These are phyloP conservation scores for Coranthus polyacanthus DNA, from an alignment of 2,797 vertebrate species.

Conservation along the genomic window DNA sequence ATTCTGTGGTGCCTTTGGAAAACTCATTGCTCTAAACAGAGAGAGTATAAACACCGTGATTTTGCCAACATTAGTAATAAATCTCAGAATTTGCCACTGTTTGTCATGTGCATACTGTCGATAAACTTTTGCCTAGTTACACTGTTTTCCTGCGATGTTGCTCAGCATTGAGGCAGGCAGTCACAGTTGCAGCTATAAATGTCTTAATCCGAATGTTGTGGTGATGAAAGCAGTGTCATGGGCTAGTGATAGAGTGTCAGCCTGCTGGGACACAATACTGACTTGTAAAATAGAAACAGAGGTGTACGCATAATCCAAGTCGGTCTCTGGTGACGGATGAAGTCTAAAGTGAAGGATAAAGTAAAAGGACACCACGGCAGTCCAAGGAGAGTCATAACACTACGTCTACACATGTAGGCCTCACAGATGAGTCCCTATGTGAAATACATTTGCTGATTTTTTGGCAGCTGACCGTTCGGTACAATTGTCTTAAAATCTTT, in stretches of 20 bases:
- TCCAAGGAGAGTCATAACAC: conserved; percentile 44
- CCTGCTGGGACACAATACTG: conserved; percentile 42
- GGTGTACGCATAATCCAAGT: conserved; percentile 41
- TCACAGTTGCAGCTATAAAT: conserved; percentile 41
- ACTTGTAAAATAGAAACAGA: conserved; percentile 51
- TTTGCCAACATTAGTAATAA: conserved; percentile 4
- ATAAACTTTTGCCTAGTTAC: conserved; percentile 23
- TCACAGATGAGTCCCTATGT: conserved; percentile 30
- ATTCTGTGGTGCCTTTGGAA: conserved; percentile 24
- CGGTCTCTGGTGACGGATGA: conserved; percentile 39
- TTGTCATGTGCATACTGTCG: not conserved
- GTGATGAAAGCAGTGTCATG: conserved; percentile 42
- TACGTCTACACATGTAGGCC: conserved; percentile 16
- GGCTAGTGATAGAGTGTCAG: conserved; percentile 1
- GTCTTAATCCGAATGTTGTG: conserved; percentile 29
- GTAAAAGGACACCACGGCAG: conserved; percentile 27
- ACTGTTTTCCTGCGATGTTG: conserved; percentile 31
- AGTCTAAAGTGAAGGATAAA: conserved; percentile 32
- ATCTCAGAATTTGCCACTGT: conserved; percentile 27
- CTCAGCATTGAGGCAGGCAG: conserved; percentile 11
- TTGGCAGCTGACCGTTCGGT: conserved; percentile 1
- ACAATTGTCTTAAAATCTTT: conserved; percentile 10
- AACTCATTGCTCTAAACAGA: conserved; percentile 9
- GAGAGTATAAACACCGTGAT: conserved; percentile 2
- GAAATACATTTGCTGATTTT: conserved; percentile 29